Evolutionary conservation across 2,888 invertebrate genomes (phyloP).

Genomic region (Julus scanicus): DNA sequence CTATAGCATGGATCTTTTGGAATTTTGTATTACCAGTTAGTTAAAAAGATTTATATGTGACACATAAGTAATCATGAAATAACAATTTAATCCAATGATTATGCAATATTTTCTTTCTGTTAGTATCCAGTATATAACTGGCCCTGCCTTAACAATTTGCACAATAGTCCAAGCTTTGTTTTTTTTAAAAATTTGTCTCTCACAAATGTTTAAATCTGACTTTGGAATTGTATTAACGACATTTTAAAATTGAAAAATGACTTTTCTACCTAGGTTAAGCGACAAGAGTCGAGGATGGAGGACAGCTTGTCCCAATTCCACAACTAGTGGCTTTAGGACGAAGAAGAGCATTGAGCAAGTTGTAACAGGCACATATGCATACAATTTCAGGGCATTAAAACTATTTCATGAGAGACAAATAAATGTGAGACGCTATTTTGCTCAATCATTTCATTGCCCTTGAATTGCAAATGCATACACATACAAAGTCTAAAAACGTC

Average conservation of each 20-base stretch:
- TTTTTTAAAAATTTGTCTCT: neutral
- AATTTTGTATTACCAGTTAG: neutral
- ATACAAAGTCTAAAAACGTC: conserved; percentile 22
- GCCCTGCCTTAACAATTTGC: no score
- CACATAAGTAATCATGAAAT: neutral
- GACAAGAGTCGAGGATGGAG: neutral
- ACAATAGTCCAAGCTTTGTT: neutral
- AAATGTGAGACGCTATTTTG: conserved; percentile 16
- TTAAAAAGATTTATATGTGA: neutral
- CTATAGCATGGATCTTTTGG: neutral
- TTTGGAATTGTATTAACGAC: no score
- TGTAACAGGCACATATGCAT: conserved; percentile 22
- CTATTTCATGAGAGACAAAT: neutral
- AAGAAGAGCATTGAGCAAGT: conserved; percentile 38
- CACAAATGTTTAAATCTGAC: neutral
- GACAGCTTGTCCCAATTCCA: neutral
- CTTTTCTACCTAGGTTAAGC: neutral
- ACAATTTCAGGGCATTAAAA: conserved; percentile 18
- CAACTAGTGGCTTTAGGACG: neutral
- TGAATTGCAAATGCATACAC: conserved; percentile 15
- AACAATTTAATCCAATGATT: neutral
- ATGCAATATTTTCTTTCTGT: neutral
- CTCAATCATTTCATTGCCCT: conserved; percentile 32
- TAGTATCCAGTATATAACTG: no score
- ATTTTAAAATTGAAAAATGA: neutral